Evolutionary conservation across 2,888 invertebrate genomes (phyloP).

Genomic region (Hypomecis punctinalis): DNA sequence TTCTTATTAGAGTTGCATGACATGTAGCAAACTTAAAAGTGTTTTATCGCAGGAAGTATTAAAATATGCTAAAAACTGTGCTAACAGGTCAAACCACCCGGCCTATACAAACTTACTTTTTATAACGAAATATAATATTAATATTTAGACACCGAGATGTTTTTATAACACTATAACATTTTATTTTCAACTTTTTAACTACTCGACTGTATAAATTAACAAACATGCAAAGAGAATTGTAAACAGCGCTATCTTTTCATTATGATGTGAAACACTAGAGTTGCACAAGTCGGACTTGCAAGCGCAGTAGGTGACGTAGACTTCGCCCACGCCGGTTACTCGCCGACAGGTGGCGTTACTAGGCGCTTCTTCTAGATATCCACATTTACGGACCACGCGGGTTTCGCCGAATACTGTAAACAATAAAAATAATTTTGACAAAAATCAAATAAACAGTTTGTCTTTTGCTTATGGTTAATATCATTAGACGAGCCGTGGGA

Average conservation of each 20-base stretch:
- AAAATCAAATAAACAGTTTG: too few species aligned
- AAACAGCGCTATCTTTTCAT: slow-evolving; percentile 52
- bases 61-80: too few species aligned
- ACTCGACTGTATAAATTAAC: not conserved
- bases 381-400: slow-evolving; percentile 92
- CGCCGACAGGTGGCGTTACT: slow-evolving; percentile 85
- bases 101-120: too few species aligned
- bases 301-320: slow-evolving; percentile 90
- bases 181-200: not conserved
- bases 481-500: not conserved
- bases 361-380: slow-evolving; percentile 88
- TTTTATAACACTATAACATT: not conserved
- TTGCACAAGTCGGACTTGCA: slow-evolving; percentile 93
- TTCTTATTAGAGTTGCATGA: too few species aligned
- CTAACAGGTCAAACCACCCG: too few species aligned
- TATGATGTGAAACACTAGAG: slow-evolving; percentile 50
- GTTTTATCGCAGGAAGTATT: too few species aligned
- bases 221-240: slow-evolving; percentile 27
- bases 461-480: too few species aligned
- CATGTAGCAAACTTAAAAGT: too few species aligned
- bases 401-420: slow-evolving; percentile 90
- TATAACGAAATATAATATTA: too few species aligned
- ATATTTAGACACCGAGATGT: too few species aligned
- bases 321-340: slow-evolving; percentile 89
- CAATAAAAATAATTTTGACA: not conserved